Evolutionary conservation across 2,113 vertebrate genomes (phyloP), one percentile per base, ranked within the genome.

Genomic region (Mohoua ochrocephala): DNA sequence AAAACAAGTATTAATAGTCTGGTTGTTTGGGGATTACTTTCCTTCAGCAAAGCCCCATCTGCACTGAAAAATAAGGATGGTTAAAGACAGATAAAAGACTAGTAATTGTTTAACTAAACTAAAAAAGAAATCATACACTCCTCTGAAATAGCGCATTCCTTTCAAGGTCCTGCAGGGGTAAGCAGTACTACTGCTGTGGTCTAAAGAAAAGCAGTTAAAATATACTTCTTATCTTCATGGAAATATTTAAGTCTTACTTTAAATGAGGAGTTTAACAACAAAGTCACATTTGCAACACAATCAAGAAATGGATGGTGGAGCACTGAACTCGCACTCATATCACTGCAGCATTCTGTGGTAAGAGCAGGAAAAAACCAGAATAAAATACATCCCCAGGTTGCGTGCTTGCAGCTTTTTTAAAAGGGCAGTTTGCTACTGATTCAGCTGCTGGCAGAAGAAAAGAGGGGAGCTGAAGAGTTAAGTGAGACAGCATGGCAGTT

Each of bases 391-490:
- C 13, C 24, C 19, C 23, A 42, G 14, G 76, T 28, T 74, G 42
- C 52, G 54, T 1, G 2, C 13, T 9, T 68, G 52, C 19, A 74
- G n/a, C 27, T 68, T 85, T 91, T 63, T 70, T 17, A 54, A 11
- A 70, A 83, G 39, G 15, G 28, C 37, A 68, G 47, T 31, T 71
- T 65, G 33, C 52, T 82, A 68, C 75, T 41, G 61, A 65, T 20
- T 78, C 57, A 49, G 60, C 74, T 77, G 39, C 71, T 74, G 83
- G 60, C 33, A 87, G 64, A 70, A 84, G 60, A 37, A 41, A 78
- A 79, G n/a, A 59, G n/a, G 31, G 83, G 65, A 95, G 47, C 3
- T 11, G 3, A 95, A 97, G 88, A 87, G 85, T 93, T 96, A 96
- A 96, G 44, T 37, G 71, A 83, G 45, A 85, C 0, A 3, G 67